Evolutionary conservation across 2,888 invertebrate genomes (phyloP), one percentile per base, ranked within the genome.

Genomic region (Schrankia costaestrigalis): DNA sequence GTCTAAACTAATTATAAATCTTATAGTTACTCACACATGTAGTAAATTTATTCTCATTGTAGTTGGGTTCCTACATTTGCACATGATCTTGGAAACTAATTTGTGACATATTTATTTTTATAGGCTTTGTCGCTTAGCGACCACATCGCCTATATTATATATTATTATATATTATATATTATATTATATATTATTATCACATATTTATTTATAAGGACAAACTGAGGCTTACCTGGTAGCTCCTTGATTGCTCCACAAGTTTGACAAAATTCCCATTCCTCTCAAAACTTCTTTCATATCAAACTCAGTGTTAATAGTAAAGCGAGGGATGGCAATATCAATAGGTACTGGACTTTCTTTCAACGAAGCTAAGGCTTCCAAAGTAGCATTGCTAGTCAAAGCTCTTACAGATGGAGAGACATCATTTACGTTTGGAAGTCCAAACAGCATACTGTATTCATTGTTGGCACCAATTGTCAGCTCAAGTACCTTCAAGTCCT

Each of bases 321-420:
- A 29, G n/a, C 51, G 44, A 1, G 63, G 63, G 27, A 64, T 47
- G 1, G 40, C 52, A 3, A 64, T 33, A 3, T 64, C 45, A 14
- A 64, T 32, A 0, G 47, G 56, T 2, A 31, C 31, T 0, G 13
- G 1, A 21, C 35, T 56, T 11, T 37, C 21, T 9, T 21, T 43
- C 22, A 62, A 19, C 9, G 24, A 31, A 0, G 9, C 21, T 0
- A 52, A 2, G 2, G 41, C 0, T n/a, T 56, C 51, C 19, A 44
- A 33, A 0, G 49, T 6, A 3, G 41, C 1, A 1, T 38, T 11
- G 3, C 15, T 30, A 7, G 7, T 26, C 3, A 35, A n/a, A 26
- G 13, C 14, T 8, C 14, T 25, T n/a, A 25, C 9, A n/a, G 11
- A 1, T 14, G 8, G 7, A 3, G 8, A 2, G 14, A 13, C 14